Conservation (phyloP, 2,888 invertebrate genomes). For the Exephanes ischioxanthus region DNA sequence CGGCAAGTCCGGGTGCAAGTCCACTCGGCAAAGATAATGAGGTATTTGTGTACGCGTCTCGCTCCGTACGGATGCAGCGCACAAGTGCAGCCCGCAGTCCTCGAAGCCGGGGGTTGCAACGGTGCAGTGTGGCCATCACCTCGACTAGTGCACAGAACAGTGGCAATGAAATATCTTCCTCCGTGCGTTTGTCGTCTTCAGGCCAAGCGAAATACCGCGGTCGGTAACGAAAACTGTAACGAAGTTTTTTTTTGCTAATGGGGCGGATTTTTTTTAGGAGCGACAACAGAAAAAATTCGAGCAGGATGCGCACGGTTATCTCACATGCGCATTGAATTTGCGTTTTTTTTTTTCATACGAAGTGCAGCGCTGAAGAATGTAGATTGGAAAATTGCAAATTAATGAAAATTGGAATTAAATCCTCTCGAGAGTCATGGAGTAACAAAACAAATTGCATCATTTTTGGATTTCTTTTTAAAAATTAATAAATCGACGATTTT, state of each 20-base stretch:
- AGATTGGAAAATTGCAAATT: not conserved
- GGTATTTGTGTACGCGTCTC: slow-evolving; percentile 28
- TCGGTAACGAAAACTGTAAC: no score
- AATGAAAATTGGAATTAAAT: not conserved
- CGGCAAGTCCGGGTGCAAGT: slow-evolving; percentile 17
- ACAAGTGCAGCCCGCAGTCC: not conserved
- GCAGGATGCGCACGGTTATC: not conserved
- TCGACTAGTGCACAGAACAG: not conserved
- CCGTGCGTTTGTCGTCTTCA: not conserved
- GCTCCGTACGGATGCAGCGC: not conserved
- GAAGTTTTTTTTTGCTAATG: no score
- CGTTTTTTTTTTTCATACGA: no score
- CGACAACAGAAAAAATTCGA: no score
- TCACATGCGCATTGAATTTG: not conserved
- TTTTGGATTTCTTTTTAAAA: not conserved
- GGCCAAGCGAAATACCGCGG: no score
- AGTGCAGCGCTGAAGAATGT: no score
- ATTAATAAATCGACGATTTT: not conserved
- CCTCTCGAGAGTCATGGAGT: not conserved
- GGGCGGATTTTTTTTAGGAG: no score
- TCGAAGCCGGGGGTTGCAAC: not conserved
- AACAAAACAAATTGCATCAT: not conserved
- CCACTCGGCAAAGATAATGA: slow-evolving; percentile 46
- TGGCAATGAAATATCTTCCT: not conserved
- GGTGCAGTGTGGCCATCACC: not conserved